Evolutionary conservation across 2,113 vertebrate species (phyloP).

Genomic region (Melanocharis versteri): DNA sequence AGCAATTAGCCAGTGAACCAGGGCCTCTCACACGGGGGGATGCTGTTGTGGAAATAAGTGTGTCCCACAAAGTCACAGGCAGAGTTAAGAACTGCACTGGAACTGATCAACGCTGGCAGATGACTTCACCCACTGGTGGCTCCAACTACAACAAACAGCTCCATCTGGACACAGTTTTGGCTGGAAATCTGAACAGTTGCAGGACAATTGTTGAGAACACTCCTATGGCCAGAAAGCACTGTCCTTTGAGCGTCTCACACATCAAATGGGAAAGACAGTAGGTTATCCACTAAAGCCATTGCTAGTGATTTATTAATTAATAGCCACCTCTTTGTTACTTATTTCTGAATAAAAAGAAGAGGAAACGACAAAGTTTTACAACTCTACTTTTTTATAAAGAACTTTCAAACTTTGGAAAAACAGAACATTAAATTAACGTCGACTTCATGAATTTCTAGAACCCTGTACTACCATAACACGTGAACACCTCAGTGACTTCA

Average conservation of each 20-base stretch:
- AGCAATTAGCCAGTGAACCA: background rate
- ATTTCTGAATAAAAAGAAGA: background rate
- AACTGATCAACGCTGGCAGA: background rate
- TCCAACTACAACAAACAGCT: background rate
- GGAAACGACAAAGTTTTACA: background rate
- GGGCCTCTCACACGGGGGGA: accelerated
- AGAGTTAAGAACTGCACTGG: background rate
- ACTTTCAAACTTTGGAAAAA: background rate
- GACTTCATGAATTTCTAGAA: background rate
- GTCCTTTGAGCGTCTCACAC: background rate
- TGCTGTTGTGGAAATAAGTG: background rate
- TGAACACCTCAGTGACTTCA: background rate
- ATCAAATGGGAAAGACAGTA: background rate
- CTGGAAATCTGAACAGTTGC: background rate
- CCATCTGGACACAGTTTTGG: background rate
- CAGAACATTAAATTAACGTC: background rate
- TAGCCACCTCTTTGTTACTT: background rate
- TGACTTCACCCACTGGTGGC: background rate
- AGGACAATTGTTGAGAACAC: background rate
- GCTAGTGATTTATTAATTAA: background rate
- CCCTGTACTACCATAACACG: background rate
- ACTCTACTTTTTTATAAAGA: background rate
- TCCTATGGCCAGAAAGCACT: background rate
- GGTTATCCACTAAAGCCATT: background rate
- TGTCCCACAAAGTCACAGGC: background rate